Evolutionary conservation across 1,140 invertebrate species (phyloP).

Genomic region (Tetramorium simillimum): DNA sequence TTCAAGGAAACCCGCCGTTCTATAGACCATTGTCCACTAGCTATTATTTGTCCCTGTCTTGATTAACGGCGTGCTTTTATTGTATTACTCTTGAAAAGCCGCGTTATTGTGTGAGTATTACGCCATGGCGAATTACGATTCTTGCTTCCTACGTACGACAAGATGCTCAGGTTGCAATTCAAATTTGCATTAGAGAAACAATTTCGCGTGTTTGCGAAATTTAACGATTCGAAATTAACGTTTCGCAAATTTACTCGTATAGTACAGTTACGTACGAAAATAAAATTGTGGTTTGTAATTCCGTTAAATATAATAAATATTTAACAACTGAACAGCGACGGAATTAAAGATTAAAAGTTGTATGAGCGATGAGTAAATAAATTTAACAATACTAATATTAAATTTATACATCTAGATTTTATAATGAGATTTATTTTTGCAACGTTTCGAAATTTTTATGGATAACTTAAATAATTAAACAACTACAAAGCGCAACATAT

Average conservation of each 20-base stretch:
- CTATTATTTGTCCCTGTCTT: slow-evolving; percentile 52
- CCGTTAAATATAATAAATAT: not conserved
- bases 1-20: slow-evolving; percentile 52
- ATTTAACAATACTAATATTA: not conserved
- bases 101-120: slow-evolving; percentile 49
- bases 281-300: slow-evolving; percentile 10
- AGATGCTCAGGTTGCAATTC: slow-evolving; percentile 4
- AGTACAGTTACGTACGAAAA: not conserved
- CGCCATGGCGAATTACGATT: slow-evolving; percentile 44
- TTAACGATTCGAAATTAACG: slow-evolving; percentile 23
- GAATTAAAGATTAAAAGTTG: not conserved
- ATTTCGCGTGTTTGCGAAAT: slow-evolving; percentile 11
- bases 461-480: not conserved
- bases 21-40: slow-evolving; percentile 49
- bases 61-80: slow-evolving; percentile 64
- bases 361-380: not conserved
- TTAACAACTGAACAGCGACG: not conserved
- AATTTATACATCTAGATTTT: not conserved
- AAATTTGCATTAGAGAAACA: slow-evolving; percentile 25
- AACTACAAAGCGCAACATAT: not conserved
- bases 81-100: slow-evolving; percentile 35
- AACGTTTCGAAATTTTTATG: not conserved
- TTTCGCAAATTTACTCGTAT: not conserved
- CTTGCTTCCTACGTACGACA: slow-evolving; percentile 13
- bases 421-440: not conserved